Evolutionary conservation across 1,140 invertebrate genomes (phyloP).

Genomic region (Charaxes varanes): DNA sequence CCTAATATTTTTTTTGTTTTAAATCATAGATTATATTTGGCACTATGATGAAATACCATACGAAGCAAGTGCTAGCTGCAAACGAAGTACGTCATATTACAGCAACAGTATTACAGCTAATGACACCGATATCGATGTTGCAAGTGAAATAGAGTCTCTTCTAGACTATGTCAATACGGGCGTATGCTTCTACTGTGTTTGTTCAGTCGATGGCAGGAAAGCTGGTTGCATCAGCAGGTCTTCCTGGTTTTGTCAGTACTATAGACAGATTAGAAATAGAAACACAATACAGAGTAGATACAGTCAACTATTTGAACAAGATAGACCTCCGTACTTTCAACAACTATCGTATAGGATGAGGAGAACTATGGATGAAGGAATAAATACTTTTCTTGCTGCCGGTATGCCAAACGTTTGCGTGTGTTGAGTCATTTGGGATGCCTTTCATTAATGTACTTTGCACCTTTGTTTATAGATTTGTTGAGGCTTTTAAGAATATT

Average conservation of each 20-base stretch:
- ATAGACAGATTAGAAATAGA: conserved; percentile 27
- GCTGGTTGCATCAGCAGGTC: conserved; percentile 38
- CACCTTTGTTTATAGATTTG: no score
- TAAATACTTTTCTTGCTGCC: conserved; percentile 37
- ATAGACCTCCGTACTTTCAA: conserved; percentile 48
- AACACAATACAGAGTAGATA: conserved; percentile 33
- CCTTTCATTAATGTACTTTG: no score
- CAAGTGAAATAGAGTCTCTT: conserved; percentile 32
- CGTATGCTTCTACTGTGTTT: conserved; percentile 51
- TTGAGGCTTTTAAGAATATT: no score
- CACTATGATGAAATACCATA: conserved; percentile 63
- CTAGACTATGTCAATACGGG: conserved; percentile 33
- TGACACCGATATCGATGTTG: conserved; percentile 36
- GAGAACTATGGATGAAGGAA: conserved; percentile 51
- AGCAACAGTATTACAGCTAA: conserved; percentile 41
- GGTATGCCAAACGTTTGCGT: conserved; percentile 33
- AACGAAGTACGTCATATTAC: conserved; percentile 47
- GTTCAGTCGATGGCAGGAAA: conserved; percentile 24
- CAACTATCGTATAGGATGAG: conserved; percentile 46
- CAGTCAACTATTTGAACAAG: conserved; percentile 33
- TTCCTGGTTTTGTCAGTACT: conserved; percentile 46
- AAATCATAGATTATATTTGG: conserved; percentile 51
- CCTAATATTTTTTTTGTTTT: conserved; percentile 1
- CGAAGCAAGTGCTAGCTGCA: conserved; percentile 35
- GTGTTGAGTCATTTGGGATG: no score